Evolutionary conservation across 1,140 invertebrate genomes (phyloP).

Genomic region (Philopotamus ludificatus): DNA sequence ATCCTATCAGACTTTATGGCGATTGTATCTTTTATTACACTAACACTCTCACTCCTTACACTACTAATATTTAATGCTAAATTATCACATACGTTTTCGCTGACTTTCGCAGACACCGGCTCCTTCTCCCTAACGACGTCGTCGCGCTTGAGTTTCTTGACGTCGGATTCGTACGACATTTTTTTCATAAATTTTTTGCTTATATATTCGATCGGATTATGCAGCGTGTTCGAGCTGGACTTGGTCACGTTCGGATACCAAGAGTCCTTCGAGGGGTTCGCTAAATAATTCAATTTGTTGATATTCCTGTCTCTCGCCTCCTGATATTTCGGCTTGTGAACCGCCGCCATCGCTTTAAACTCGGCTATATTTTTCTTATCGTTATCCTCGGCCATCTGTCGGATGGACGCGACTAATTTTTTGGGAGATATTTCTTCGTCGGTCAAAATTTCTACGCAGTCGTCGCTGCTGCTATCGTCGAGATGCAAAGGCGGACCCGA

Average conservation of each 20-base stretch:
- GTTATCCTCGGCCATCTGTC: too few relatives aligned
- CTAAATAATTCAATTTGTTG: too few relatives aligned
- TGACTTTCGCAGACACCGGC: background rate
- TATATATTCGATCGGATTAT: background rate
- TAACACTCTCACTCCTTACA: constrained; percentile 25
- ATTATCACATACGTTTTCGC: background rate
- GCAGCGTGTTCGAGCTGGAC: background rate
- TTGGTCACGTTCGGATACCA: background rate
- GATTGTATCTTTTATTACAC: constrained; percentile 39
- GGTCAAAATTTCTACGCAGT: constrained; percentile 35
- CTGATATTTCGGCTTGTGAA: too few relatives aligned
- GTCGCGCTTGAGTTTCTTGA: constrained; percentile 11
- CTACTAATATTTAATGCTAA: background rate
- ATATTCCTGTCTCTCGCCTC: too few relatives aligned
- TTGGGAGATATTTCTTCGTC: constrained; percentile 22
- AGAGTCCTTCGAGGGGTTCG: background rate
- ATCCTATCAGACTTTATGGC: constrained; percentile 37
- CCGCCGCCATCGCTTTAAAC: too few relatives aligned
- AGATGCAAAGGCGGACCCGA: constrained; percentile 3
- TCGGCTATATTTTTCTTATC: too few relatives aligned
- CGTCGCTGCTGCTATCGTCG: constrained; percentile 40
- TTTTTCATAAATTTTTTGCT: background rate
- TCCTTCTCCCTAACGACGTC: background rate
- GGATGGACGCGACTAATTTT: background rate
- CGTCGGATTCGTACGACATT: constrained; percentile 2